phyloP scores from a whole-genome alignment of 2,888 invertebrate species.

The Heliconius ismenius region DNA sequence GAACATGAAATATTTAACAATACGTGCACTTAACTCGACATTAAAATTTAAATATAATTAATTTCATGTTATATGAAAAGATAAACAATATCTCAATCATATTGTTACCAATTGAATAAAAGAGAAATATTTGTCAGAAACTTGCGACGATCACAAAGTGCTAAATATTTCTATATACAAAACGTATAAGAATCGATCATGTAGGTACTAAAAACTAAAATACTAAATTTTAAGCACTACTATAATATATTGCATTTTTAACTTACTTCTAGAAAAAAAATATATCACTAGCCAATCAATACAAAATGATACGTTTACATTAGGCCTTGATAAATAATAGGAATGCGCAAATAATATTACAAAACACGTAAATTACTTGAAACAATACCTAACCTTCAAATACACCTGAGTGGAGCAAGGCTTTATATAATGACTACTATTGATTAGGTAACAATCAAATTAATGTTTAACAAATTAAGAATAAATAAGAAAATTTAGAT shows the following conservation, averaged over 20 bases:
- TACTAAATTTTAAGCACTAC: neutral
- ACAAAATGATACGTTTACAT: constrained; percentile 2
- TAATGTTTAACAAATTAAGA: neutral
- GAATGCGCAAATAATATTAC: constrained; percentile 25
- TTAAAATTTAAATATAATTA: neutral
- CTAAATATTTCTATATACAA: neutral
- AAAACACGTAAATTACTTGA: neutral
- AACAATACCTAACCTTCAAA: neutral
- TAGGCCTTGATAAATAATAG: constrained; percentile 27
- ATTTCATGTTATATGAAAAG: neutral
- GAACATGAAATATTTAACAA: neutral
- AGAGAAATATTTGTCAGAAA: constrained; percentile 19
- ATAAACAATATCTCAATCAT: neutral
- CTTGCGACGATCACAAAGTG: neutral
- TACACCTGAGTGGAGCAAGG: neutral
- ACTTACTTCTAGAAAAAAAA: constrained; percentile 30
- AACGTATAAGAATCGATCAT: neutral
- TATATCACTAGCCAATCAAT: constrained; percentile 33
- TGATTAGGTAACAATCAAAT: neutral
- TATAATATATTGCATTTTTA: constrained; percentile 25
- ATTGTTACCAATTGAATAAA: constrained; percentile 11
- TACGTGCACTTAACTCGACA: neutral
- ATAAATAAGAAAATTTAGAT: neutral
- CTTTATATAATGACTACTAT: neutral
- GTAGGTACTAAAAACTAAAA: neutral